Conservation (phyloP, 2,797 vertebrate species). For the Diglossa cyanea region DNA sequence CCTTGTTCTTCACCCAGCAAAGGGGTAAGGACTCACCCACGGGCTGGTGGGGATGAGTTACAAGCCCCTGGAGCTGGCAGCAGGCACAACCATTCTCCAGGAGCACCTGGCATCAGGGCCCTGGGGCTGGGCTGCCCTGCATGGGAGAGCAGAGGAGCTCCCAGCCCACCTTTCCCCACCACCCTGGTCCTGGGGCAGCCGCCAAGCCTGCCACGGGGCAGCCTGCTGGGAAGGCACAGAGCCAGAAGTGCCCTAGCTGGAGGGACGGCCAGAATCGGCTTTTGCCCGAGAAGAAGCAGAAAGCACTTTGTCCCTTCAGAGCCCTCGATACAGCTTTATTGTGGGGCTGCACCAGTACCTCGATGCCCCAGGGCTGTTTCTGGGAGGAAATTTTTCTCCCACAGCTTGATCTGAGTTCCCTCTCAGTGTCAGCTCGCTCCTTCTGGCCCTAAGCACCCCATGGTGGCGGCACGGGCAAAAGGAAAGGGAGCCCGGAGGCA, state of each 20-base stretch:
- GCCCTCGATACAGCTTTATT: accelerated
- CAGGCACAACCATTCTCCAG: neutral
- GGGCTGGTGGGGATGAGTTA: neutral
- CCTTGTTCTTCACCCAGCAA: neutral
- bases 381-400: neutral
- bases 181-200: neutral
- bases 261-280: accelerated
- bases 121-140: neutral
- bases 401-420: neutral
- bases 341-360: neutral
- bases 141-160: neutral
- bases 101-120: neutral
- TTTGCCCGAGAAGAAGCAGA: neutral
- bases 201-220: neutral
- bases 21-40: neutral
- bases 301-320: neutral
- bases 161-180: neutral
- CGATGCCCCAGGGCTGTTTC: neutral
- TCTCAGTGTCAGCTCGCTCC: neutral
- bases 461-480: neutral
- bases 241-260: accelerated
- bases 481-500: neutral
- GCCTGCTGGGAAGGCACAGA: accelerated
- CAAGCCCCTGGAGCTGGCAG: neutral
- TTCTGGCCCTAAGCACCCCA: neutral